Evolutionary conservation across 2,113 vertebrate genomes (phyloP).

Genomic region (Pardalotus punctatus): DNA sequence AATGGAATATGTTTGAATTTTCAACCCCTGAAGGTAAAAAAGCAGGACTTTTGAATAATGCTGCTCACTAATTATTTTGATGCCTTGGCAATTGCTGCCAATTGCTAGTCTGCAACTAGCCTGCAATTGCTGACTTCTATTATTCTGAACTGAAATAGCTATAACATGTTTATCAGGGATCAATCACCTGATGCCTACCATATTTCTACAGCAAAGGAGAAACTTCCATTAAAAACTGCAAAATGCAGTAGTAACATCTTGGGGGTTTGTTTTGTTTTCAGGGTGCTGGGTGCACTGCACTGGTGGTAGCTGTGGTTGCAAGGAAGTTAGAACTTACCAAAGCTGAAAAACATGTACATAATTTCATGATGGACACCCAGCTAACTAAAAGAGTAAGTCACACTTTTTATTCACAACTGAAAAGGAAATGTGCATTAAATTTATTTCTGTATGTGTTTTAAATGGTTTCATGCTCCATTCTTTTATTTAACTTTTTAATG

Average conservation of each 20-base stretch:
- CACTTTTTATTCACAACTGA: background rate
- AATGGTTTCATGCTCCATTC: background rate
- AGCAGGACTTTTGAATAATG: background rate
- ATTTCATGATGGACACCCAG: slow-evolving; percentile 99
- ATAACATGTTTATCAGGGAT: background rate
- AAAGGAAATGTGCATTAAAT: background rate
- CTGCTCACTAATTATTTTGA: background rate
- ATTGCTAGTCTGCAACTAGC: no score
- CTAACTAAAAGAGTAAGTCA: slow-evolving; percentile 92
- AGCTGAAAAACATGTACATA: slow-evolving; percentile 98
- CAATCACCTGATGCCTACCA: background rate
- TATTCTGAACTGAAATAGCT: background rate
- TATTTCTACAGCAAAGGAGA: background rate
- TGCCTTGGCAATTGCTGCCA: background rate
- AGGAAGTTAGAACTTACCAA: slow-evolving; percentile 98
- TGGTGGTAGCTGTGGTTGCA: slow-evolving; percentile 95
- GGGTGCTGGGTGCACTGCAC: slow-evolving; percentile 95
- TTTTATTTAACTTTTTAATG: background rate
- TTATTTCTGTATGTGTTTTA: background rate
- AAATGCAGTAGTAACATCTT: background rate
- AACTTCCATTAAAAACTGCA: background rate
- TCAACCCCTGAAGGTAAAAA: background rate
- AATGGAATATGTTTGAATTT: background rate
- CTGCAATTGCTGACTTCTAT: background rate
- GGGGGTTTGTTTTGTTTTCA: slow-evolving; percentile 59